Evolutionary conservation across 35 echinoderm and acorn worm genomes (phyloP), one percentile per base, ranked within the genome.

Genomic region (Holothuria glaberrima): DNA sequence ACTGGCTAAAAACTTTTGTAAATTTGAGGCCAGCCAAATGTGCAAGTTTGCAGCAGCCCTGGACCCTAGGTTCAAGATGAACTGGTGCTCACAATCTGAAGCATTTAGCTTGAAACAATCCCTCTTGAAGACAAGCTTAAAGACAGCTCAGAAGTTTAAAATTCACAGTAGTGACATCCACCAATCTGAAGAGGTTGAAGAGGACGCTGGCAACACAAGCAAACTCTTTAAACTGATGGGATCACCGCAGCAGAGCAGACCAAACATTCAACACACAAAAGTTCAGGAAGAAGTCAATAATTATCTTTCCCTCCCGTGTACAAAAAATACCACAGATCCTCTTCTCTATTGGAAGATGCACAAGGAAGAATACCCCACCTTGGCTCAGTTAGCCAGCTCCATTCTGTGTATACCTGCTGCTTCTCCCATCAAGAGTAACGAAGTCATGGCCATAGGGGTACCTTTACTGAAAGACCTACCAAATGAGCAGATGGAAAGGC

Each of bases 221-320:
- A 87, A 87, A 59, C 85, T 87, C 14, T 87, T 87, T 50, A 71
- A 87, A 33, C 44, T 87, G 85, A 87, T 87, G 85, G 85, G 66
- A 52, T 87, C 85, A 6, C 65, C 85, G 2, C 85, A 87, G 62
- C 85, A 87, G 66, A 67, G 30, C 34, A 67, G 35, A 31, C 61
- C 60, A 87, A 87, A 87, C 63, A 58, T 84, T 38, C 80, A 84
- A 36, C 46, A 84, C 46, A 21, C 62, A 17, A 87, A 71, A 30
- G 60, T 67, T 34, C 61, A 69, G 21, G 85, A 87, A 50, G 85
- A 87, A 50, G 66, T 87, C 21, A 87, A 48, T 26, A 87, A 87
- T 30, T 87, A 87, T 36, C 63, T 87, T 3, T 87, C 61, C 19
- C 65, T 87, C 7, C 85, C 85, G 5, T 87, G 85, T 36, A 46